Conservation (phyloP, 2,113 vertebrate species). For the Otis tarda region DNA sequence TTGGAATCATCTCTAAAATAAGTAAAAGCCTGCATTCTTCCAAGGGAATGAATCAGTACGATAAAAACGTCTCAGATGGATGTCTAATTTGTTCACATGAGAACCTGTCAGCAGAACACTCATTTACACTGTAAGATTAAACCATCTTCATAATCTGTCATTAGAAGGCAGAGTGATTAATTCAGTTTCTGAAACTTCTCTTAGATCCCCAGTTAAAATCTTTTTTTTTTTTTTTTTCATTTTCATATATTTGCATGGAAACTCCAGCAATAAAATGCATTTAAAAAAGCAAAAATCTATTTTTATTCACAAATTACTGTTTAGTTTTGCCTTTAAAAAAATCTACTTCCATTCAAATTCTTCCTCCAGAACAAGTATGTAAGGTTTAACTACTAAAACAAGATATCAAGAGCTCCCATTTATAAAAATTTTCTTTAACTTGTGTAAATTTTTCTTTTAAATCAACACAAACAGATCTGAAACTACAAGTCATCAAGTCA, state of each 20-base stretch:
- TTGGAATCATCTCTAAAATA: conserved; percentile 73
- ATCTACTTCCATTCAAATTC: neutral
- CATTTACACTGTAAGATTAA: conserved; percentile 68
- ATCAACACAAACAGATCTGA: neutral
- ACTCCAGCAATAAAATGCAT: neutral
- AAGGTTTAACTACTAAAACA: neutral
- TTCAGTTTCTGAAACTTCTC: conserved; percentile 31
- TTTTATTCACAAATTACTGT: neutral
- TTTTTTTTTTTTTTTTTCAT: neutral
- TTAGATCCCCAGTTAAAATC: conserved; percentile 48
- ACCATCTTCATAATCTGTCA: conserved; percentile 67
- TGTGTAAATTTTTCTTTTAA: neutral
- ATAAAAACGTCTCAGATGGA: conserved; percentile 71
- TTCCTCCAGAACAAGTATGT: neutral
- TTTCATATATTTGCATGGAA: neutral
- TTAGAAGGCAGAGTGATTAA: conserved; percentile 35
- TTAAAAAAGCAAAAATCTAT: neutral
- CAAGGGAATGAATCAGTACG: conserved; percentile 67
- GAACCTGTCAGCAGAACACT: conserved; percentile 71
- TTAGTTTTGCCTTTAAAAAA: conserved; percentile 4
- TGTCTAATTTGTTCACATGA: conserved; percentile 67
- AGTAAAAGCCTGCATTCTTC: conserved; percentile 74
- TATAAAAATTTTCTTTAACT: neutral
- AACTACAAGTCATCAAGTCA: neutral
- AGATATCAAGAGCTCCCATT: neutral